Evolutionary conservation across 2,797 vertebrate species (phyloP).

Genomic region (Pogoniulus pusillus): DNA sequence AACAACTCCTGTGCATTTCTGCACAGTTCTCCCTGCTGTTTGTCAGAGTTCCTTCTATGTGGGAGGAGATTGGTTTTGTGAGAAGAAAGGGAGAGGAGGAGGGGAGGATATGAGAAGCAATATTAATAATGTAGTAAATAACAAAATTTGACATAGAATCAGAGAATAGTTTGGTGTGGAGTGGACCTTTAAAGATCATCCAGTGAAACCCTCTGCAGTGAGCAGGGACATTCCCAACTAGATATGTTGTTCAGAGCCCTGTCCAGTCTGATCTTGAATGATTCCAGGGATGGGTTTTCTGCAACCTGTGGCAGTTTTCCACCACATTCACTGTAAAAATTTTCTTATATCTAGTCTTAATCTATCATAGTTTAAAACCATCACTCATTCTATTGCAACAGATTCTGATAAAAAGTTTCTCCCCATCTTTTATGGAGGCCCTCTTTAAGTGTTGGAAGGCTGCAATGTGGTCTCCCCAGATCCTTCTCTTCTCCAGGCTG

Average conservation of each 20-base stretch:
- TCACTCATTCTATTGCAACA: not conserved
- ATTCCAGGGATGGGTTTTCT: too few relatives aligned
- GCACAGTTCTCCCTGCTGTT: not conserved
- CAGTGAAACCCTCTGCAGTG: not conserved
- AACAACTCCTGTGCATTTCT: not conserved
- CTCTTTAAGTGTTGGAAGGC: not conserved
- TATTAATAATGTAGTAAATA: not conserved
- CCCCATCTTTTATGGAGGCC: not conserved
- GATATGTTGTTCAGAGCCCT: not conserved
- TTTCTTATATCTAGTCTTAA: not conserved
- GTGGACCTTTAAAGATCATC: not conserved
- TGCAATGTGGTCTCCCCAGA: not conserved
- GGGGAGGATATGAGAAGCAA: not conserved
- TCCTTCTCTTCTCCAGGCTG: not conserved
- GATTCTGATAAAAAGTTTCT: not conserved
- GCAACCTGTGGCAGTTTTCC: too few relatives aligned
- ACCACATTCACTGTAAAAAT: too few relatives aligned
- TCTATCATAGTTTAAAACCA: not conserved
- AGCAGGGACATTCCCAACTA: not conserved
- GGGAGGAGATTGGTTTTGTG: not conserved
- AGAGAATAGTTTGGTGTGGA: not conserved
- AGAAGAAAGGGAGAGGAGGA: not conserved
- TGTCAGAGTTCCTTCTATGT: not conserved
- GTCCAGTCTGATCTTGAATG: too few relatives aligned
- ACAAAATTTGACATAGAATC: not conserved